Percentiles rank a stretch among this genome's conserved stretches.
These are phyloP conservation scores for Druon quercuslanigerum DNA, from an alignment of 1,140 invertebrate genomes.

Conservation along the genomic window DNA sequence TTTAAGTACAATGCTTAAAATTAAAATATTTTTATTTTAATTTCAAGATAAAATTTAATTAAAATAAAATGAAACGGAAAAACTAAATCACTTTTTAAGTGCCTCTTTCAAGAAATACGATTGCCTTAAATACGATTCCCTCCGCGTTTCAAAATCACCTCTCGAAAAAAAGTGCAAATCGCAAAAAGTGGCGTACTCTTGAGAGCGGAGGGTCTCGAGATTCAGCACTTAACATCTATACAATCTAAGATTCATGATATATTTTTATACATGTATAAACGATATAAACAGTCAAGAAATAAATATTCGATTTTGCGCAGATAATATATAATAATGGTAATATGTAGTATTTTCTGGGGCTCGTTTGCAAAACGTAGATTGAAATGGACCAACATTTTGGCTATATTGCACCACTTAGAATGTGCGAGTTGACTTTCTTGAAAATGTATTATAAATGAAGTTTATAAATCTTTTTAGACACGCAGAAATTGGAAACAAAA, in stretches of 20 bases:
- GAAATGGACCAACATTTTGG: background rate
- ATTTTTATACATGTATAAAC: conserved; percentile 33
- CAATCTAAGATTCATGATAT: conserved; percentile 29
- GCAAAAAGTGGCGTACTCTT: background rate
- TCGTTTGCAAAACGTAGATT: conserved; percentile 35
- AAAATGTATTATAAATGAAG: background rate
- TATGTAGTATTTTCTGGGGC: conserved; percentile 45
- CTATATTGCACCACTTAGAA: background rate
- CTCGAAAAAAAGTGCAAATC: conserved; percentile 6
- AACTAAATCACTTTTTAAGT: background rate
- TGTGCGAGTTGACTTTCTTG: background rate
- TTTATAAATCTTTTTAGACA: background rate
- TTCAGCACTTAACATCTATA: conserved; percentile 1
- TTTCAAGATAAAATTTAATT: conserved; percentile 38
- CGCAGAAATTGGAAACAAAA: background rate
- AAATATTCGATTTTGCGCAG: conserved; percentile 46
- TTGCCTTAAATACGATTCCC: conserved; percentile 14
- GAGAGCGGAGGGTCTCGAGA: conserved; percentile 17
- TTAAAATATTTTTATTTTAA: conserved; percentile 43
- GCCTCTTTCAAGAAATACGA: background rate
- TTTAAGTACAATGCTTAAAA: conserved; percentile 7
- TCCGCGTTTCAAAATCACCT: conserved; percentile 1
- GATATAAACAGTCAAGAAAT: conserved; percentile 41
- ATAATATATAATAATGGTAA: conserved; percentile 46
- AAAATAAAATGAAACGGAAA: background rate